phyloP scores from a whole-genome alignment of 2,888 invertebrate species.

The Limnephilus lunatus region DNA sequence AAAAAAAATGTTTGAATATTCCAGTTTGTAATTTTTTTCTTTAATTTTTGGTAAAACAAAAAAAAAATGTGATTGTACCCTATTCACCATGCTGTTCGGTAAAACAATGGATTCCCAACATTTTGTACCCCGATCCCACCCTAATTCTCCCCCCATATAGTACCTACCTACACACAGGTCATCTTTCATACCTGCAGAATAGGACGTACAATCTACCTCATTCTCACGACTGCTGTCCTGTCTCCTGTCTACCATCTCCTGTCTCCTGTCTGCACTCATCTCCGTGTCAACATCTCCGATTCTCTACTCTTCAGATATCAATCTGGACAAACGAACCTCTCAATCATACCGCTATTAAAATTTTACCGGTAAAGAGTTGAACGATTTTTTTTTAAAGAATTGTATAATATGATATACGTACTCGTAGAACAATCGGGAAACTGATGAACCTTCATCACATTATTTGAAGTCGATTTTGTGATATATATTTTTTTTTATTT shows the following conservation, averaged over 20 bases:
- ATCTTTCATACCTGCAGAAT: not conserved
- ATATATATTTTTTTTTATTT: too few relatives aligned
- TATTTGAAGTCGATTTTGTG: too few relatives aligned
- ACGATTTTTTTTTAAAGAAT: not conserved
- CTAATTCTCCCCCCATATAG: not conserved
- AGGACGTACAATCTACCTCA: not conserved
- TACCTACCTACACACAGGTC: too few relatives aligned
- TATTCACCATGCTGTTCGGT: too few relatives aligned
- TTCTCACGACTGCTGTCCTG: not conserved
- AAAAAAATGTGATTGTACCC: too few relatives aligned
- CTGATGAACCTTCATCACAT: too few relatives aligned
- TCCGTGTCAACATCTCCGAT: conserved; percentile 34
- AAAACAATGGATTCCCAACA: too few relatives aligned
- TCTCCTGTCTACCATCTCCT: not conserved
- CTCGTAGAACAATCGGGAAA: not conserved
- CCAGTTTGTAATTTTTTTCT: too few relatives aligned
- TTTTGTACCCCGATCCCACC: not conserved
- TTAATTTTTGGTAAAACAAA: too few relatives aligned
- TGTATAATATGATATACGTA: not conserved
- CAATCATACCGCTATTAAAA: not conserved
- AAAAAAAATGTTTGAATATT: too few relatives aligned
- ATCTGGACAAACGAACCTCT: not conserved
- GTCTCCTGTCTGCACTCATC: conserved; percentile 18
- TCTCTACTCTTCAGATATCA: not conserved
- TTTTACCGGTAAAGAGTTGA: not conserved